phyloP scores from a whole-genome alignment of 2,888 invertebrate species.

The Chymomyza caudatula region DNA sequence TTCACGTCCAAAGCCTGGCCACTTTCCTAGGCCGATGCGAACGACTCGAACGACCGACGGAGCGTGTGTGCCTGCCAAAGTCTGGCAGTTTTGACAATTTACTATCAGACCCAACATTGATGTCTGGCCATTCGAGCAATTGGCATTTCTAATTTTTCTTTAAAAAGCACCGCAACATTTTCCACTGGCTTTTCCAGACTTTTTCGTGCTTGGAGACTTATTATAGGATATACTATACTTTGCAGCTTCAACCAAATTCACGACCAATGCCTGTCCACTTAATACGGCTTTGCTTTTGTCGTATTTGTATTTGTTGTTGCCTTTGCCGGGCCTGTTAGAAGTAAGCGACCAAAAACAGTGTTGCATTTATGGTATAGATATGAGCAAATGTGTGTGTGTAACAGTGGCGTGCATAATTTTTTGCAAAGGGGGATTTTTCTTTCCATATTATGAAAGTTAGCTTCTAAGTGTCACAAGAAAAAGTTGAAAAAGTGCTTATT shows the following conservation, averaged over 20 bases:
- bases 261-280: background rate
- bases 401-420: no score
- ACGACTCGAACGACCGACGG: conserved; percentile 12
- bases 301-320: no score
- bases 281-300: no score
- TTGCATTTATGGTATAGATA: background rate
- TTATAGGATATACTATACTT: background rate
- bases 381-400: conserved; percentile 25
- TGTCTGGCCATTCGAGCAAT: conserved; percentile 69
- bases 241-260: background rate
- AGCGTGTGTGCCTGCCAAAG: background rate
- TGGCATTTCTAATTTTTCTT: conserved; percentile 70
- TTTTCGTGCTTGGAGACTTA: background rate
- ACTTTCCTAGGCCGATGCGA: background rate
- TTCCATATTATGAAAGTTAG: no score
- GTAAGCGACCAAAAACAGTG: background rate
- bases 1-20: background rate
- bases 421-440: no score
- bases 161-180: conserved; percentile 36
- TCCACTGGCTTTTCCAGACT: background rate
- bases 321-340: background rate
- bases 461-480: no score
- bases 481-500: no score
- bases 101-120: conserved; percentile 39
- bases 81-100: conserved; percentile 64